Conservation (phyloP, 2,888 invertebrate genomes). For the Seladonia tumulorum region DNA sequence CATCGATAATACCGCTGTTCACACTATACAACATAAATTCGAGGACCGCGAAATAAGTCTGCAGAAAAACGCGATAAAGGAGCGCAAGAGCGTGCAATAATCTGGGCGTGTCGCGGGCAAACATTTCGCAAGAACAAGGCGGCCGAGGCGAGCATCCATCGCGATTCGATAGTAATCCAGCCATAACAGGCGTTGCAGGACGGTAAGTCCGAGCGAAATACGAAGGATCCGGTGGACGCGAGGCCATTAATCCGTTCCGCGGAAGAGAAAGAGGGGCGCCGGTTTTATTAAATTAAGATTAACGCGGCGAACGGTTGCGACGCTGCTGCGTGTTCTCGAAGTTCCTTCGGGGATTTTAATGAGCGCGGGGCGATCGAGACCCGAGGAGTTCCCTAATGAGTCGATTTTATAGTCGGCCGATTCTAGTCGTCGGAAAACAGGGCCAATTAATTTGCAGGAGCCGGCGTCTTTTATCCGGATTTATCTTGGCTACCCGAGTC, state of each 20-base stretch:
- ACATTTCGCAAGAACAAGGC: neutral
- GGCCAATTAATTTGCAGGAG: constrained; percentile 75
- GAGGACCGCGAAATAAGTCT: neutral
- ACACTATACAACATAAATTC: neutral
- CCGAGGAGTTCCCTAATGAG: constrained; percentile 76
- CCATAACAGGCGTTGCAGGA: neutral
- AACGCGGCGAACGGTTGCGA: constrained; percentile 39
- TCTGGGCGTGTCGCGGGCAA: neutral
- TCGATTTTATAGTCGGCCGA: constrained; percentile 72
- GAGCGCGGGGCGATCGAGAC: constrained; percentile 71
- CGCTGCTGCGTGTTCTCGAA: constrained; percentile 43
- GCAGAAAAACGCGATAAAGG: neutral
- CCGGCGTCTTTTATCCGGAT: constrained; percentile 64
- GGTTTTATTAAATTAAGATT: constrained; percentile 58
- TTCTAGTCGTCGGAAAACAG: constrained; percentile 68
- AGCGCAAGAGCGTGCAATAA: neutral
- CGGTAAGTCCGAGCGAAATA: neutral
- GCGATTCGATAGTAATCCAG: neutral
- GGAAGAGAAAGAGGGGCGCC: constrained; percentile 25
- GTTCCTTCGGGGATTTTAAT: constrained; percentile 69
- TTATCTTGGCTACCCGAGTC: constrained; percentile 41
- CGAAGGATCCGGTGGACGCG: neutral
- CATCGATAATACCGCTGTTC: neutral
- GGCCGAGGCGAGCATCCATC: neutral
- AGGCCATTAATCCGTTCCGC: constrained; percentile 32